These are phyloP conservation scores for Sesia bembeciformis DNA, from an alignment of 2,888 invertebrate species.

Conservation along the genomic window DNA sequence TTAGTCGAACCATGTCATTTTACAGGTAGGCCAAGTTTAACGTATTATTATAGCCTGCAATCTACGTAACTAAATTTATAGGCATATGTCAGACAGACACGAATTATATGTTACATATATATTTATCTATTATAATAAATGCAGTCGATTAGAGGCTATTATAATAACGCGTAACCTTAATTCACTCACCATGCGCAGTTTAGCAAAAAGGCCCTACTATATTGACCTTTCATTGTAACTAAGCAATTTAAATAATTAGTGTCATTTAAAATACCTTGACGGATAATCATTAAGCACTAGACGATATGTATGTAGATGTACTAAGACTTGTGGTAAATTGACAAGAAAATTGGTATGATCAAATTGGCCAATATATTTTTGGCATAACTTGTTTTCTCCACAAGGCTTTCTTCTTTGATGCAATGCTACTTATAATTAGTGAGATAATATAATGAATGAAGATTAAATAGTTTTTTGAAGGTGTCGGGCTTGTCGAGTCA, in stretches of 20 bases:
- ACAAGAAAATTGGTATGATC: background rate
- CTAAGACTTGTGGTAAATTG: background rate
- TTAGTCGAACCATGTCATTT: no score
- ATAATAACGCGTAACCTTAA: background rate
- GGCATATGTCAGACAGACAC: no score
- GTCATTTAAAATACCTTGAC: background rate
- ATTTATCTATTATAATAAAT: no score
- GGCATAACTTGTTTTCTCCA: no score
- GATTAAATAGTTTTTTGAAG: background rate
- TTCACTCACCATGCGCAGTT: background rate
- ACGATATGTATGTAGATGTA: no score
- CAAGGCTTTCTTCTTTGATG: background rate
- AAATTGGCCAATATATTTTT: no score
- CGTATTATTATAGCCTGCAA: no score
- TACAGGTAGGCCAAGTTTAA: no score
- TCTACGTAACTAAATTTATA: no score
- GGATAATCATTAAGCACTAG: background rate
- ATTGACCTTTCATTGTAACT: slow-evolving; percentile 5
- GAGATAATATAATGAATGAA: background rate
- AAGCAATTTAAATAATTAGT: slow-evolving; percentile 3
- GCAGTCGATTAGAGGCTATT: no score
- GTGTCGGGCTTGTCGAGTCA: slow-evolving; percentile 17
- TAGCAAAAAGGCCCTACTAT: slow-evolving; percentile 1
- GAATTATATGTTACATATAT: no score
- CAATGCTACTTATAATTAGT: background rate